Evolutionary conservation across 2,888 invertebrate genomes (phyloP).

Genomic region (Hemistola chrysoprasaria): DNA sequence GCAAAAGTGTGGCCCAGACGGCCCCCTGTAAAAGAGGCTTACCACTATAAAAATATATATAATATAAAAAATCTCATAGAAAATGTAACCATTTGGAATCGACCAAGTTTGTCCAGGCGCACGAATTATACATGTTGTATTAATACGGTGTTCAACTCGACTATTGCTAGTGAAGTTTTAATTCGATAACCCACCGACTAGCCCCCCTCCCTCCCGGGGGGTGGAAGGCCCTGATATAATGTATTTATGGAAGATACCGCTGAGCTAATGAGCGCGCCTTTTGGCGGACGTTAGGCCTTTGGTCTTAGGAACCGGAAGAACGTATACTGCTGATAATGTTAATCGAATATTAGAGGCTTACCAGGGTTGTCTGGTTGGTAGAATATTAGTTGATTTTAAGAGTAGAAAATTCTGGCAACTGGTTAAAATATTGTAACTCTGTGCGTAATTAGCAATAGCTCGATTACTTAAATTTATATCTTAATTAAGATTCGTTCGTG

Average conservation of each 20-base stretch:
- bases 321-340: conserved; percentile 4
- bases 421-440: too few species aligned
- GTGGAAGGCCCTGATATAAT: conserved; percentile 59
- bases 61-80: conserved; percentile 1
- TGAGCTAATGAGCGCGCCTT: conserved; percentile 78
- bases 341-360: conserved; percentile 2
- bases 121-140: conserved; percentile 81
- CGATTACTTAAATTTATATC: too few species aligned
- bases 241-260: conserved; percentile 81
- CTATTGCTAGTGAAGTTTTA: conserved; percentile 71
- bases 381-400: too few species aligned
- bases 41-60: too few species aligned
- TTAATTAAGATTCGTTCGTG: too few species aligned
- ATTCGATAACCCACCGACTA: conserved; percentile 35
- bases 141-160: conserved; percentile 80
- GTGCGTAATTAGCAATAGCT: too few species aligned
- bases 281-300: conserved; percentile 53
- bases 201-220: conserved; percentile 31
- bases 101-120: conserved; percentile 70
- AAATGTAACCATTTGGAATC: conserved; percentile 43
- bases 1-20: too few species aligned
- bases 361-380: background rate
- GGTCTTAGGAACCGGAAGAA: conserved; percentile 34
- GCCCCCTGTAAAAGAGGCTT: too few species aligned
- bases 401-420: too few species aligned